Percentiles rank a stretch among this genome's conserved stretches.
Conservation (phyloP, 2,797 vertebrate species). For the Cottoperca gobio region DNA sequence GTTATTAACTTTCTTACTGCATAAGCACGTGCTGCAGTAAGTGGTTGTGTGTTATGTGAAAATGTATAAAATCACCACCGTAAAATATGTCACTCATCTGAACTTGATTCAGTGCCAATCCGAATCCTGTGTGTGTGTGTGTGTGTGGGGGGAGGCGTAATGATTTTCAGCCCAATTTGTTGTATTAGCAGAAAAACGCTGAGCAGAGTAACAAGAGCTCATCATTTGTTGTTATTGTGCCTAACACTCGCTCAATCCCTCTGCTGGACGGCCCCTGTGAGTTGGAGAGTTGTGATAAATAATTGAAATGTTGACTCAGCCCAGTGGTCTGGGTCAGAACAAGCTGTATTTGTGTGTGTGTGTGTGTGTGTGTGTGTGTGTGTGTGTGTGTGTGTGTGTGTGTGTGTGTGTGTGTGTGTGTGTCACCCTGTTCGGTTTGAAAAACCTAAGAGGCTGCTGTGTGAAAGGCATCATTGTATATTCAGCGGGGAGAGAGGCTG, state of each 20-base stretch:
- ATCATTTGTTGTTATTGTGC: constrained; percentile 61
- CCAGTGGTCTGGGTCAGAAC: constrained; percentile 68
- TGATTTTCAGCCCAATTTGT: constrained; percentile 62
- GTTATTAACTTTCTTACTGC: not conserved
- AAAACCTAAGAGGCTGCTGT: constrained; percentile 51
- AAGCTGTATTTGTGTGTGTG: constrained; percentile 47
- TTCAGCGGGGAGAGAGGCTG: constrained; percentile 47
- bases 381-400: constrained; percentile 3
- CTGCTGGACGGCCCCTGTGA: constrained; percentile 41
- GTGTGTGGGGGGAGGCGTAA: constrained; percentile 42
- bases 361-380: constrained; percentile 6
- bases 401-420: constrained; percentile 12
- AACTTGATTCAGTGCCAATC: too few species aligned
- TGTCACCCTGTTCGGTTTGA: constrained; percentile 41
- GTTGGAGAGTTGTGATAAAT: constrained; percentile 69
- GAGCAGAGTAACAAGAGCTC: constrained; percentile 65
- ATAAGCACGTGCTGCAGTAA: not conserved
- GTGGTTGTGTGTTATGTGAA: not conserved
- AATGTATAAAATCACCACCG: not conserved
- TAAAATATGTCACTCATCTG: too few species aligned
- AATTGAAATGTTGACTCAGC: constrained; percentile 80
- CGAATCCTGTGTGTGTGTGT: not conserved
- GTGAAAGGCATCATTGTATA: constrained; percentile 58
- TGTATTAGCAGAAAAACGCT: constrained; percentile 65
- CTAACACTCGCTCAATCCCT: constrained; percentile 57